These are phyloP conservation scores for Epirrita christyi DNA, from an alignment of 2,888 invertebrate genomes.

Conservation along the genomic window DNA sequence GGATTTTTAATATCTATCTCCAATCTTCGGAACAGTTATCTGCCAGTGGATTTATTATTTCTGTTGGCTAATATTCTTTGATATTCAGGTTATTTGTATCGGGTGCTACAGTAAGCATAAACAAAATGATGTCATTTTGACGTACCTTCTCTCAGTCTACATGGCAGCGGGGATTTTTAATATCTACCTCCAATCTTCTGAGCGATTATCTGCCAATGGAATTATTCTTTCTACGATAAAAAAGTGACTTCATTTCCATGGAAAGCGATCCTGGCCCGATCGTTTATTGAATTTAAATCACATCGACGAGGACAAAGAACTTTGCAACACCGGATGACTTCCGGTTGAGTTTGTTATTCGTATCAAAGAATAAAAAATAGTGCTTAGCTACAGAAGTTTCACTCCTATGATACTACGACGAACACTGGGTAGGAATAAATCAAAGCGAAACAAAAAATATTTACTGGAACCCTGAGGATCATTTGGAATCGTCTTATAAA, in stretches of 20 bases:
- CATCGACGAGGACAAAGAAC: slow-evolving; percentile 60
- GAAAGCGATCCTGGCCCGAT: slow-evolving; percentile 64
- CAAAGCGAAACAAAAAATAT: no score
- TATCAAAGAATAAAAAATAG: not conserved
- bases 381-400: not conserved
- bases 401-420: not conserved
- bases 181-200: slow-evolving; percentile 56
- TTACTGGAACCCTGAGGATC: no score
- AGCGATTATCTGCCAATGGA: slow-evolving; percentile 57
- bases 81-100: no score
- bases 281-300: slow-evolving; percentile 79
- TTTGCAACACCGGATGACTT: slow-evolving; percentile 43
- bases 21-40: no score
- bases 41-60: no score
- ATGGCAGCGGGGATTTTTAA: slow-evolving; percentile 51
- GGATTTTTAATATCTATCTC: no score
- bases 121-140: not conserved
- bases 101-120: not conserved
- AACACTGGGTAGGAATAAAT: no score
- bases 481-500: no score
- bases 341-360: slow-evolving; percentile 33
- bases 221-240: slow-evolving; percentile 58
- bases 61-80: no score
- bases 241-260: slow-evolving; percentile 70
- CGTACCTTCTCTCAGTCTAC: slow-evolving; percentile 10